Conservation (phyloP, 2,888 invertebrate genomes). For the Aethes cnicana region DNA sequence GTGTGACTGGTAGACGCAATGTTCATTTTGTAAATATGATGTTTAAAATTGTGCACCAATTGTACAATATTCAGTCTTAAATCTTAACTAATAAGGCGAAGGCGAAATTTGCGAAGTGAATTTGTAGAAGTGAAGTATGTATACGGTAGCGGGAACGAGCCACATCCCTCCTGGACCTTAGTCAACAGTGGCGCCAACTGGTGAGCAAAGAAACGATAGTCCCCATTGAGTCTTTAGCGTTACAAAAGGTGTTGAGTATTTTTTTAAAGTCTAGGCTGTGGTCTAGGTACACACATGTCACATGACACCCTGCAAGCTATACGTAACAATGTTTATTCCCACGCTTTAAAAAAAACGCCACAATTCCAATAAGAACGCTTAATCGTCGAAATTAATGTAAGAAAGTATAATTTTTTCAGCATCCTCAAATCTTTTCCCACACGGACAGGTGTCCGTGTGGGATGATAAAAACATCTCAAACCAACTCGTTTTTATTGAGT, state of each 20-base stretch:
- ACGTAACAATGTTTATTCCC: not conserved
- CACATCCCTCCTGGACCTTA: conserved; percentile 49
- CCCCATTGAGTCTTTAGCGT: too few relatives aligned
- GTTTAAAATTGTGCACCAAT: not conserved
- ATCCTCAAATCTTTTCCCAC: conserved; percentile 54
- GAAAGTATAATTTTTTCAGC: conserved; percentile 51
- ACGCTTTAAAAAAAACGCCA: not conserved
- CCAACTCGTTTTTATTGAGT: conserved; percentile 68
- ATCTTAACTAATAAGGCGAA: not conserved
- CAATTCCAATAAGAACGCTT: conserved; percentile 17
- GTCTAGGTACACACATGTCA: too few relatives aligned
- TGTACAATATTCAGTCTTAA: not conserved
- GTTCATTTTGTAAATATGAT: too few relatives aligned
- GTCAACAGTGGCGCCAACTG: too few relatives aligned
- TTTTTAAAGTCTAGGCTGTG: conserved; percentile 36
- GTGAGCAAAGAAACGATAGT: too few relatives aligned
- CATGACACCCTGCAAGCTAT: not conserved
- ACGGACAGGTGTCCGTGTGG: conserved; percentile 75
- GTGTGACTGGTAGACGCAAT: too few relatives aligned
- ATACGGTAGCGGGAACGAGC: conserved; percentile 47
- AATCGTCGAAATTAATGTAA: conserved; percentile 41
- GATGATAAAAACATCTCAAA: conserved; percentile 67
- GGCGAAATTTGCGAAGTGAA: too few relatives aligned
- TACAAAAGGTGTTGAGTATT: conserved; percentile 38
- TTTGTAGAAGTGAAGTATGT: too few relatives aligned